A percentile compares a stretch with the other conserved stretches of the same genome.
phyloP scores from a whole-genome alignment of 2,888 invertebrate species.

The Megaustenia siamemsis region DNA sequence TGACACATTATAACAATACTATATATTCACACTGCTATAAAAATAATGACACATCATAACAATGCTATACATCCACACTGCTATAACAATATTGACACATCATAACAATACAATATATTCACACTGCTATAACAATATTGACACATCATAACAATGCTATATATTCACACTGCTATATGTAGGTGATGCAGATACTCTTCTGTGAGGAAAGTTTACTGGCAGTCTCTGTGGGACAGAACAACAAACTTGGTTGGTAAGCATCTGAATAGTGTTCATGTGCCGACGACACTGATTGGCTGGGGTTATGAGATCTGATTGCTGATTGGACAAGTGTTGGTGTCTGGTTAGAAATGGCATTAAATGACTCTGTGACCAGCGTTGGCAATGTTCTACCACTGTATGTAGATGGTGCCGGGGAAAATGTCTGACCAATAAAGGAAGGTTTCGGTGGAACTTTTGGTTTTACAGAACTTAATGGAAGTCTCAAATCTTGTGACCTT shows the following conservation, averaged over 20 bases:
- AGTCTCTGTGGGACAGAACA: slow-evolving; percentile 46
- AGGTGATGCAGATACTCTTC: slow-evolving; percentile 65
- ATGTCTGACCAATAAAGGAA: background rate
- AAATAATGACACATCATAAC: too few relatives aligned
- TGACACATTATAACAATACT: too few relatives aligned
- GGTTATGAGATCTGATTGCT: background rate
- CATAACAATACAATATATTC: background rate
- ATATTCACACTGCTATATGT: slow-evolving; percentile 49
- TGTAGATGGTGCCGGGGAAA: background rate
- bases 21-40: too few relatives aligned
- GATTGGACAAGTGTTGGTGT: background rate
- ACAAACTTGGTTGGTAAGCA: slow-evolving; percentile 18
- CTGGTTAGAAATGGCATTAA: background rate
- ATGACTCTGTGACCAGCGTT: background rate
- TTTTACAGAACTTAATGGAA: background rate
- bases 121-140: background rate
- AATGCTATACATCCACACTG: too few relatives aligned
- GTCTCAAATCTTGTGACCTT: background rate
- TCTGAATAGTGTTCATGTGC: slow-evolving; percentile 44
- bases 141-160: background rate
- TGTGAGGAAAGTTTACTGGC: slow-evolving; percentile 57
- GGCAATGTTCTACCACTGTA: background rate
- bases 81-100: background rate
- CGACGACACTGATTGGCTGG: slow-evolving; percentile 33
- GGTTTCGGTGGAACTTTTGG: slow-evolving; percentile 10